Evolutionary conservation across 2,113 vertebrate genomes (phyloP).

Genomic region (Podiceps cristatus): DNA sequence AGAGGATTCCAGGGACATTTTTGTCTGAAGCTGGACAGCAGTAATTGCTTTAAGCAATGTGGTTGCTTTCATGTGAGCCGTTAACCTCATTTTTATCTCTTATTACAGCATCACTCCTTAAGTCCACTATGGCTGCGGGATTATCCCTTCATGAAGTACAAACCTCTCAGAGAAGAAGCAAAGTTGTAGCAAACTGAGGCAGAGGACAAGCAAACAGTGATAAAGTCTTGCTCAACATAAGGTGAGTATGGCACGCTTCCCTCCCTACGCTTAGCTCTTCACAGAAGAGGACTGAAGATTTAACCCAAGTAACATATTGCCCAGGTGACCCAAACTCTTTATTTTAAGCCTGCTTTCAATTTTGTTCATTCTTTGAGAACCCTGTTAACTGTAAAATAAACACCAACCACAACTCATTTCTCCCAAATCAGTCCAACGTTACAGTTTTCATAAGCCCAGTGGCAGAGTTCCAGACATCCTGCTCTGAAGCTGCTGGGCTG

Average conservation of each 20-base stretch:
- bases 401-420: not conserved
- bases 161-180: not conserved
- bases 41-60: not conserved
- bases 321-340: not conserved
- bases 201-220: not conserved
- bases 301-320: not conserved
- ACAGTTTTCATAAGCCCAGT: not conserved
- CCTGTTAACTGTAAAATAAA: not conserved
- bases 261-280: fast-evolving
- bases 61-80: not conserved
- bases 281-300: not conserved
- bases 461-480: not conserved
- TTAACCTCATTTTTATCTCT: not conserved
- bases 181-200: not conserved
- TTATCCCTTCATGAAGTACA: not conserved
- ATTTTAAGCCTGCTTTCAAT: not conserved
- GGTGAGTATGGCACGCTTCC: not conserved
- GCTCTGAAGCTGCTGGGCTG: not conserved
- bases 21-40: not conserved
- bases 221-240: not conserved
- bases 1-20: not conserved
- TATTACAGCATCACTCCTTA: not conserved
- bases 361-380: not conserved
- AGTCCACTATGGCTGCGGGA: not conserved
- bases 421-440: fast-evolving